These are phyloP conservation scores for Ariopsis seemanni DNA, from an alignment of 2,113 vertebrate species.

Conservation along the genomic window DNA sequence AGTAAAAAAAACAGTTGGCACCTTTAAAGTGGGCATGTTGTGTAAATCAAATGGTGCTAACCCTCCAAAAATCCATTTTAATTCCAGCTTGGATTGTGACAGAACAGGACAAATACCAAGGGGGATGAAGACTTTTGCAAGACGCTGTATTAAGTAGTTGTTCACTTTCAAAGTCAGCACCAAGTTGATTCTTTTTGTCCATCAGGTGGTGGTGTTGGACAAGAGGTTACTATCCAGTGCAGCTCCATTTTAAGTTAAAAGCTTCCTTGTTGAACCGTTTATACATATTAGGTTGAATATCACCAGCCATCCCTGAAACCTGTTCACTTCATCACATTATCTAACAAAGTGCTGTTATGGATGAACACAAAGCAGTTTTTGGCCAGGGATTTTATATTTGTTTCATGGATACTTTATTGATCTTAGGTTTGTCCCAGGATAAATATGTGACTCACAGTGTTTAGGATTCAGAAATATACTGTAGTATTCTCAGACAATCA, in stretches of 20 bases:
- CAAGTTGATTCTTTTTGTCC: neutral
- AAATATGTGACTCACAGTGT: neutral
- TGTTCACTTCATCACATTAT: neutral
- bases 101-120: no score
- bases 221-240: neutral
- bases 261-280: no score
- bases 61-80: no score
- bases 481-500: neutral
- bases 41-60: no score
- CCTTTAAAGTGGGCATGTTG: no score
- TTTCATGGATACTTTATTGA: neutral
- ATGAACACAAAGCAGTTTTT: neutral
- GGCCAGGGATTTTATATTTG: neutral
- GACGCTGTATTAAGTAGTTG: no score
- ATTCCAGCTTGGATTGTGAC: no score
- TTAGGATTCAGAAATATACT: neutral
- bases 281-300: no score
- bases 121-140: no score
- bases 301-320: neutral
- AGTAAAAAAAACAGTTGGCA: no score
- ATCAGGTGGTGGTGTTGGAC: slow-evolving; percentile 23
- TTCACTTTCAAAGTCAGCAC: no score
- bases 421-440: neutral
- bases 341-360: neutral
- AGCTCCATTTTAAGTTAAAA: neutral